Evolutionary conservation across 2,888 invertebrate species (phyloP).

Genomic region (Clepsis dumicolana): DNA sequence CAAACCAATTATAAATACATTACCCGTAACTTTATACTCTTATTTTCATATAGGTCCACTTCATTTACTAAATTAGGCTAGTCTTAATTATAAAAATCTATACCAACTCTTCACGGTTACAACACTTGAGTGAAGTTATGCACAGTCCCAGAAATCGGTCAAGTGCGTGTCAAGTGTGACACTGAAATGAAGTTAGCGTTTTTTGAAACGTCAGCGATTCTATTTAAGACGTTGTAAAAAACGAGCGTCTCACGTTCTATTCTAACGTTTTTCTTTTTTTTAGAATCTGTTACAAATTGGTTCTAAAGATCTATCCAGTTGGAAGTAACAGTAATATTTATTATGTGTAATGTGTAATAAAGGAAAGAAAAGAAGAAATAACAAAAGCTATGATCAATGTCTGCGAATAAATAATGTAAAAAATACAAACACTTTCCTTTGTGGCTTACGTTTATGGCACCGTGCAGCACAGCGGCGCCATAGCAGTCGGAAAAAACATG

Average conservation of each 20-base stretch:
- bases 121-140: constrained; percentile 25
- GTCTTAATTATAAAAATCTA: constrained; percentile 38
- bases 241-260: not conserved
- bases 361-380: no score
- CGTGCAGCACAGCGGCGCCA: no score
- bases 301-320: no score
- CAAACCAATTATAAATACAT: constrained; percentile 6
- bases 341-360: no score
- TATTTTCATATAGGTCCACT: constrained; percentile 38
- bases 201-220: constrained; percentile 12
- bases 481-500: no score
- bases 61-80: constrained; percentile 42
- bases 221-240: not conserved
- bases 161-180: constrained; percentile 15
- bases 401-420: no score
- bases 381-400: no score
- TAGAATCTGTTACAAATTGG: no score
- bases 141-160: not conserved
- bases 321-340: not conserved
- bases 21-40: constrained; percentile 26
- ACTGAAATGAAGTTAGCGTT: constrained; percentile 14
- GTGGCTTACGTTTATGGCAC: no score
- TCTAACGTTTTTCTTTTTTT: not conserved
- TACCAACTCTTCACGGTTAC: constrained; percentile 28
- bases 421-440: no score